Evolutionary conservation across 2,888 invertebrate species (phyloP), one percentile per base, ranked within the genome.

Genomic region (Cheilosia scutellata): DNA sequence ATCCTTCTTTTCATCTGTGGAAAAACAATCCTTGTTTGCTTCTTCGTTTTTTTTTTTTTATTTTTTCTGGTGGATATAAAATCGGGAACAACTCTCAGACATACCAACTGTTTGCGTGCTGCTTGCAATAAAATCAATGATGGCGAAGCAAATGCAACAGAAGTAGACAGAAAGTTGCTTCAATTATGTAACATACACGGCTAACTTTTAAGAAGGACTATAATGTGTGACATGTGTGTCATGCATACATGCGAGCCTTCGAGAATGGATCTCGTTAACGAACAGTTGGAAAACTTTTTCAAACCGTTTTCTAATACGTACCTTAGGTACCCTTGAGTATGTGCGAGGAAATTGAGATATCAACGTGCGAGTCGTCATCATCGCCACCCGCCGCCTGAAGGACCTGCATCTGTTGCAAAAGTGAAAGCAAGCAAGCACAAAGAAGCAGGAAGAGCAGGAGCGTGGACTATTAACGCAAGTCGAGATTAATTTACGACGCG

Each of bases 101-200:
- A 2, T 4, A 9, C n/a, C 37, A 6, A 53, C 37, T 27, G 63
- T 11, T 84, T 72, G 82, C 86, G 82, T 86, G 84, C 31, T 62
- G 63, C 42, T 72, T 72, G 80, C 51, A 82, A 76, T 82, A 63
- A 78, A 83, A 79, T 68, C 78, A 72, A 83, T 79, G 79, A 63
- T 58, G 63, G 63, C 25, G 47, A 33, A 27, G 53, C 40, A 37
- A 60, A 62, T 68, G 62, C 78, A 72, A 72, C 27, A 58, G 13
- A 27, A 49, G 47, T 49, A 51, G 6, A 5, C 16, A 70, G 57
- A 57, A 65, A 79, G 74, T 65, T 70, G 65, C 42, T 68, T 66
- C 58, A 79, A 80, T 80, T 80, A 75, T 55, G 42, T 65, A 62
- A 37, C 57, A 57, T 58, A 58, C 49, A 53, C 37, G 58, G 49